Percentiles rank a stretch among this genome's conserved stretches.
phyloP scores from a whole-genome alignment of 2,113 vertebrate genomes.

The Syngnathoides biaculeatus region DNA sequence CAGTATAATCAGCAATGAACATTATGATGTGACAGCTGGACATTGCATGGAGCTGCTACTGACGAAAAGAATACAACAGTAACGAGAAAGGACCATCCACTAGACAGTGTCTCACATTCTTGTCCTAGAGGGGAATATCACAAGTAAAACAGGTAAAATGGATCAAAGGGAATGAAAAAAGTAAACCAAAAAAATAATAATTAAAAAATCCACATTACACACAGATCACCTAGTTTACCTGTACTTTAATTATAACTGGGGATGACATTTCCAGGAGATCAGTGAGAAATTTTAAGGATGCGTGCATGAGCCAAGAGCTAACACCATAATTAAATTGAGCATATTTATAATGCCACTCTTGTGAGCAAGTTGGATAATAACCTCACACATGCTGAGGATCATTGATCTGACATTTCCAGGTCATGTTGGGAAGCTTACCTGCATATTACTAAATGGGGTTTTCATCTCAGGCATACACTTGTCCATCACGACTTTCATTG shows the following conservation, averaged over 20 bases:
- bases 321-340: slow-evolving; percentile 14
- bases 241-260: not conserved
- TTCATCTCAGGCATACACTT: not conserved
- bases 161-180: not conserved
- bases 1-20: too few relatives aligned
- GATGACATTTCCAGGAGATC: not conserved
- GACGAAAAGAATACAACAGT: not conserved
- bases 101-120: not conserved
- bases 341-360: slow-evolving; percentile 30
- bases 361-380: slow-evolving; percentile 7
- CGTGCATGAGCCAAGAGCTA: not conserved
- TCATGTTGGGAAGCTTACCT: not conserved
- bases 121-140: not conserved
- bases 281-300: not conserved
- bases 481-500: slow-evolving; percentile 6
- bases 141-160: not conserved
- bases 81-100: not conserved
- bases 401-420: slow-evolving; percentile 27
- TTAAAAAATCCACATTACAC: not conserved
- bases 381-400: slow-evolving; percentile 8
- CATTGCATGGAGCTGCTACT: not conserved
- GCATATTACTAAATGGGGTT: not conserved
- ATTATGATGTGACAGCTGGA: not conserved
- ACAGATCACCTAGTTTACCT: not conserved
- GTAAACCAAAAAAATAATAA: not conserved